Base-by-base conservation (phyloP, 2,888 invertebrate species). In the Parasteatoda lunata region DNA sequence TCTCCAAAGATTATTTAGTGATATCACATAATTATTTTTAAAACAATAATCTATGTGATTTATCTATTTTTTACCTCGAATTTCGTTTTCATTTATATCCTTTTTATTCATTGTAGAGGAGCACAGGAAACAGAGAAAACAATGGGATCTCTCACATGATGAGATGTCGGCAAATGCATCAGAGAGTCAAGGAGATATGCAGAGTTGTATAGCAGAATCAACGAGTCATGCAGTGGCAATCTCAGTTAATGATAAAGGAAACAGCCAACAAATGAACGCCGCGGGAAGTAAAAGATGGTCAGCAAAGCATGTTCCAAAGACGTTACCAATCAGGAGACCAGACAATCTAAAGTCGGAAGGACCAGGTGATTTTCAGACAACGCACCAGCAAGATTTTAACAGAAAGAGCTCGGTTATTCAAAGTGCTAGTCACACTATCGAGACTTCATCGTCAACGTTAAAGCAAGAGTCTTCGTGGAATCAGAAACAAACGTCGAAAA, bases 271-370 rank as follows among this genome's bases (percentile, higher is more conserved):
- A 59, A 9, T 59, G 4, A 75, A 11, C 13, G 30, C 30, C 30
- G 30, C 30, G 30, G 65, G 47, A 52, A 65, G 30, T 15, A 71
- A n/a, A 5, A 52, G 15, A 4, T 84, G 79, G 84, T 77, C 77
- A 11, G n/a, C 69, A 5, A 83, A 88, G 13, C 82, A 88, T 6
- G 54, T 82, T 13, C 78, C 88, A 9, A 89, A 82, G 51, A 89
- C 89, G 48, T 65, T 48, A n/a, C 80, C 78, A 3, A 84, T 78
- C 9, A 82, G 59, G 65, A 84, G 79, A 9, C 73, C 77, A 47
- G 89, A 89, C 77, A 89, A 89, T 66, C 78, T 89, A 0, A 83
- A 79, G 48, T 30, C 77, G 5, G 89, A 89, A 71, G 89, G 89
- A 0, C 15, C 45, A 7, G 80, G 84, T 70, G 88, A 89, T 68